Evolutionary conservation across 1,140 invertebrate species (phyloP).

Genomic region (Chlorops oryzae): DNA sequence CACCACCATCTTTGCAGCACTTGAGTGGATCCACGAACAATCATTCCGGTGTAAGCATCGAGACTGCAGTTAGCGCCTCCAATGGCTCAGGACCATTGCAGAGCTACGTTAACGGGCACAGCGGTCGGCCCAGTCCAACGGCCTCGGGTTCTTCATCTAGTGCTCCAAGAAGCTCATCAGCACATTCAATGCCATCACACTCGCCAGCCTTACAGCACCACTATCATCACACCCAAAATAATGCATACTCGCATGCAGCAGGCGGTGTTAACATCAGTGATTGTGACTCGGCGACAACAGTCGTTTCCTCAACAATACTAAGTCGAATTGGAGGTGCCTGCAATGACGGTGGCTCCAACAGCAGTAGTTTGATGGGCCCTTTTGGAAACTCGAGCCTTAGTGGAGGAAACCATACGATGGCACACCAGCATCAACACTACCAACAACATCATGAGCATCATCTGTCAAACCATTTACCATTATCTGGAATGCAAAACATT

Average conservation of each 20-base stretch:
- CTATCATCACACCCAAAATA: slow-evolving; percentile 23
- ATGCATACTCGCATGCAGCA: slow-evolving; percentile 6
- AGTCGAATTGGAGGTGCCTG: slow-evolving; percentile 6
- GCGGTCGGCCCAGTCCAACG: slow-evolving; percentile 35
- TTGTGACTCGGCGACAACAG: slow-evolving; percentile 20
- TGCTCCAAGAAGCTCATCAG: slow-evolving; percentile 38
- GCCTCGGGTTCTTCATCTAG: slow-evolving; percentile 32
- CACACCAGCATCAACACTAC: slow-evolving; percentile 8
- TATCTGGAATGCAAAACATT: slow-evolving; percentile 43
- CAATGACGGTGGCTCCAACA: neutral
- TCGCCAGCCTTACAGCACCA: slow-evolving; percentile 34
- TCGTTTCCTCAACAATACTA: slow-evolving; percentile 16
- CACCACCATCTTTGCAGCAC: no score
- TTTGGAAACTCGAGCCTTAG: no score
- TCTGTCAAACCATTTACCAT: neutral
- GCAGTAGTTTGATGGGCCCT: neutral
- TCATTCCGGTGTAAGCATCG: no score
- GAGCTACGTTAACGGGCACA: slow-evolving; percentile 7
- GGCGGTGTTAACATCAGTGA: slow-evolving; percentile 1
- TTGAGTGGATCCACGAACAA: no score
- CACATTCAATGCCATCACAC: slow-evolving; percentile 37
- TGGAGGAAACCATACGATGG: neutral
- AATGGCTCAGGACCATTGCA: no score
- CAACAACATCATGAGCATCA: no score
- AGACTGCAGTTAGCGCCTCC: no score